Conservation (phyloP, 2,888 invertebrate species). For the Vannuccia rotundouncinata region DNA sequence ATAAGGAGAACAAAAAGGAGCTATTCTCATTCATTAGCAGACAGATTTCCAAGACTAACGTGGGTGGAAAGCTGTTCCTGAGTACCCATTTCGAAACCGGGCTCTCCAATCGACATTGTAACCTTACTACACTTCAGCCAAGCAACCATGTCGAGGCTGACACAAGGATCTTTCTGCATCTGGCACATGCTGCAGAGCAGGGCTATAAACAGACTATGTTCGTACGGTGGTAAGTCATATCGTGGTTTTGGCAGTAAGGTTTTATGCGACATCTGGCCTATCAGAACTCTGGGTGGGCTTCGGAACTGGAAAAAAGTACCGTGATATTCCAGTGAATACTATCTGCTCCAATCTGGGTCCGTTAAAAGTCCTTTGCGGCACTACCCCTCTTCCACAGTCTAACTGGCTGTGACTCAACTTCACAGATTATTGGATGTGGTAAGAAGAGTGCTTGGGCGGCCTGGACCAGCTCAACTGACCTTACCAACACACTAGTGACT, state of each 20-base stretch:
- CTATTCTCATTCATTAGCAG: not conserved
- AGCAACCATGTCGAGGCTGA: not conserved
- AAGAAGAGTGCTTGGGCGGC: constrained; percentile 16
- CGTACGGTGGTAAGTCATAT: not conserved
- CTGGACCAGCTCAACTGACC: constrained; percentile 5
- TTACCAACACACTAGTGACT: constrained; percentile 12
- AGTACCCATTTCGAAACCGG: constrained; percentile 18
- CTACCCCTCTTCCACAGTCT: not conserved
- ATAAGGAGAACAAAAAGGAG: not conserved
- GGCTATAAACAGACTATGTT: not conserved
- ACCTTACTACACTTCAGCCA: not conserved
- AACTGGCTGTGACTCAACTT: constrained; percentile 6
- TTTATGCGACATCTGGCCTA: not conserved
- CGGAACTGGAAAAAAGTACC: not conserved
- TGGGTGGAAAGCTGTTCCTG: constrained; percentile 30
- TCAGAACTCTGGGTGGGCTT: constrained; percentile 11
- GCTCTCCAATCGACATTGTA: too few relatives aligned
- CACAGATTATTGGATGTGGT: constrained; percentile 8
- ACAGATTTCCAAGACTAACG: constrained; percentile 7
- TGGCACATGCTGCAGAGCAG: not conserved
- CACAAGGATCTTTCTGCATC: not conserved
- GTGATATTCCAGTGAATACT: constrained; percentile 6
- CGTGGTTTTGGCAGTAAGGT: not conserved
- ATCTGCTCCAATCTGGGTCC: constrained; percentile 8
- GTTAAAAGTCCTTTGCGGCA: not conserved